These are phyloP conservation scores for Strongylocentrotus purpuratus DNA, from an alignment of 35 echinoderm and acorn worm genomes.

Conservation along the genomic window DNA sequence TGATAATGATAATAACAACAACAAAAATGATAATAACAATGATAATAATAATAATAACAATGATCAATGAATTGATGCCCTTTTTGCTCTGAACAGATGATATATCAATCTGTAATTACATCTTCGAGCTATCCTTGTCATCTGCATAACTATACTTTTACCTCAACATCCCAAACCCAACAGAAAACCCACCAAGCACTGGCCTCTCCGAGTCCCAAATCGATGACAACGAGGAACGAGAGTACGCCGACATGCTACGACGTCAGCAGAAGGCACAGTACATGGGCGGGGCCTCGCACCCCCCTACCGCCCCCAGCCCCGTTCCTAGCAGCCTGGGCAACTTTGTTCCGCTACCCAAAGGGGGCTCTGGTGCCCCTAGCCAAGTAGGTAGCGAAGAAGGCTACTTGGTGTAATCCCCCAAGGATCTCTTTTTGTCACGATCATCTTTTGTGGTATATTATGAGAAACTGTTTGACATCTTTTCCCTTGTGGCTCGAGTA, in stretches of 20 bases:
- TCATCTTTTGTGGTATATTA: background rate
- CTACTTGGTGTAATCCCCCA: constrained; percentile 64
- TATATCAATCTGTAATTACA: no score
- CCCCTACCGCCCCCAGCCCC: constrained; percentile 68
- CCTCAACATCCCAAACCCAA: background rate
- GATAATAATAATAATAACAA: no score
- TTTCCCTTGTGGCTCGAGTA: no score
- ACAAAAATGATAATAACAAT: no score
- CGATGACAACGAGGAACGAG: constrained; percentile 77
- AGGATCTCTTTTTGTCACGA: background rate
- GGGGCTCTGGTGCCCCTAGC: background rate
- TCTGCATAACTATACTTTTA: background rate
- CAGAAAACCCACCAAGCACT: constrained; percentile 33
- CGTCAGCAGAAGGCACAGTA: constrained; percentile 63
- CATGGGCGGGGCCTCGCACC: background rate
- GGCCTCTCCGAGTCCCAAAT: constrained; percentile 64
- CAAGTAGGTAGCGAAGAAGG: constrained; percentile 80
- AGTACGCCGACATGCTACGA: constrained; percentile 75
- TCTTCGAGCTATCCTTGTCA: background rate
- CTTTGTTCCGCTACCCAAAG: constrained; percentile 77
- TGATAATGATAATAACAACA: no score
- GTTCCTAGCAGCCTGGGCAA: constrained; percentile 78
- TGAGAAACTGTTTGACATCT: no score
- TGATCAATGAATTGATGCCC: no score
- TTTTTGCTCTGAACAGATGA: no score